phyloP scores from a whole-genome alignment of 2,113 vertebrate species.

The Caranx melampygus region DNA sequence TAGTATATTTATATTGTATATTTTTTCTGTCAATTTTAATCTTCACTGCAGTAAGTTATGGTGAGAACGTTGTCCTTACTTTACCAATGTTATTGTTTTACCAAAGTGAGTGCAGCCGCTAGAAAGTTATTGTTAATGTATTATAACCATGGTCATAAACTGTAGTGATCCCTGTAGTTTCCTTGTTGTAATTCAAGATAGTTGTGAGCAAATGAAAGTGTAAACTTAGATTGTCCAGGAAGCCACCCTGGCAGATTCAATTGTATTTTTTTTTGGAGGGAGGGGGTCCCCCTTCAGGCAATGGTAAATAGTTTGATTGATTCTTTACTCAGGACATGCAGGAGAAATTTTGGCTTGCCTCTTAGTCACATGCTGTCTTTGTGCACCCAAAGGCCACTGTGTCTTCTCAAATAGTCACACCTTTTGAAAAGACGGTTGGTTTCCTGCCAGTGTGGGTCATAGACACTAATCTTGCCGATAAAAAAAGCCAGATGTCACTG shows the following conservation, averaged over 20 bases:
- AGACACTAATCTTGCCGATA: neutral
- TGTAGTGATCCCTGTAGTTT: no score
- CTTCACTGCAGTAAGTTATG: neutral
- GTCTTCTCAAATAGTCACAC: neutral
- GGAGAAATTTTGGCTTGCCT: neutral
- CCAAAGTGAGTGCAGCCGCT: neutral
- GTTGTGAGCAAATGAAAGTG: neutral
- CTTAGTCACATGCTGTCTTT: slow-evolving; percentile 9
- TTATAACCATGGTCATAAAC: neutral
- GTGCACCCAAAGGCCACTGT: slow-evolving; percentile 1
- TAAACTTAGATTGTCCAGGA: neutral
- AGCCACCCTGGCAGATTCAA: neutral
- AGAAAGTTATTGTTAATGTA: neutral
- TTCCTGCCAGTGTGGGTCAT: neutral
- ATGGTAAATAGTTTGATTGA: neutral
- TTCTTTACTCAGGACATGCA: slow-evolving; percentile 6
- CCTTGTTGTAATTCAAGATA: neutral
- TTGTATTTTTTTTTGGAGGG: no score
- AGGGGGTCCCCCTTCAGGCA: neutral
- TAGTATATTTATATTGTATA: no score
- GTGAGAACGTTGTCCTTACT: no score
- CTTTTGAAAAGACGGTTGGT: neutral
- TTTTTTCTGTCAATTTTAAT: no score
- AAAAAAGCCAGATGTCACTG: neutral
- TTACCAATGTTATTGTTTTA: neutral